Percentiles rank a stretch among this genome's conserved stretches.
These are phyloP conservation scores for Drepana arcuata DNA, from an alignment of 1,140 invertebrate species.

Conservation along the genomic window DNA sequence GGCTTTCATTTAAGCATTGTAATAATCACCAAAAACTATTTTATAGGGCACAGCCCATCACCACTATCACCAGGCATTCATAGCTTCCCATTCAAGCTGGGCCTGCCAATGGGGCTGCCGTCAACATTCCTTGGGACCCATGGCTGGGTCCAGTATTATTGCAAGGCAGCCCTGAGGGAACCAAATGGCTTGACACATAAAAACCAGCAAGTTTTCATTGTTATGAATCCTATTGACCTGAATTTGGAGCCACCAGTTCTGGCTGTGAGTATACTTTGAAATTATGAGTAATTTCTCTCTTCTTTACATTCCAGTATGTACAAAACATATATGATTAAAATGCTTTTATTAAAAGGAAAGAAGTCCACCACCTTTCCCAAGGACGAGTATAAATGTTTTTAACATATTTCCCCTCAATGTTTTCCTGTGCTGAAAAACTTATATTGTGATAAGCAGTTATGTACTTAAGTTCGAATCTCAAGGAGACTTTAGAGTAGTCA, in stretches of 20 bases:
- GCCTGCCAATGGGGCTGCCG: slow-evolving; percentile 89
- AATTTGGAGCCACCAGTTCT: slow-evolving; percentile 91
- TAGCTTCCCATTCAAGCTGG: slow-evolving; percentile 95
- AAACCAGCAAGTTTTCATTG: slow-evolving; percentile 96
- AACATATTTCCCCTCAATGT: no score
- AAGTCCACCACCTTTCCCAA: no score
- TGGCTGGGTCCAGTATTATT: slow-evolving; percentile 96
- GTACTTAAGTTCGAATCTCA: no score
- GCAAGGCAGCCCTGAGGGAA: slow-evolving; percentile 91
- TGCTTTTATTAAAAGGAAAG: no score
- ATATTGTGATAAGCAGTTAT: no score
- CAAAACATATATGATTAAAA: no score
- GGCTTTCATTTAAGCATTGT: no score
- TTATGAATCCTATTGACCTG: slow-evolving; percentile 96
- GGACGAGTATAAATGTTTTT: no score
- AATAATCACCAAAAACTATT: slow-evolving; percentile 1
- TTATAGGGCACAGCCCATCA: slow-evolving; percentile 82
- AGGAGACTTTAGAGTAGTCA: no score
- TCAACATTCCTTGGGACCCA: slow-evolving; percentile 95
- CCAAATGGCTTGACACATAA: slow-evolving; percentile 93
- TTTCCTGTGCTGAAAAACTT: no score
- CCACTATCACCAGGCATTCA: slow-evolving; percentile 94
- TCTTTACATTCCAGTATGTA: no score
- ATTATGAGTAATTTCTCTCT: no score
- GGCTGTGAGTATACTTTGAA: slow-evolving; percentile 82